phyloP scores from a whole-genome alignment of 1,140 invertebrate species.

The Tenebrio molitor region DNA sequence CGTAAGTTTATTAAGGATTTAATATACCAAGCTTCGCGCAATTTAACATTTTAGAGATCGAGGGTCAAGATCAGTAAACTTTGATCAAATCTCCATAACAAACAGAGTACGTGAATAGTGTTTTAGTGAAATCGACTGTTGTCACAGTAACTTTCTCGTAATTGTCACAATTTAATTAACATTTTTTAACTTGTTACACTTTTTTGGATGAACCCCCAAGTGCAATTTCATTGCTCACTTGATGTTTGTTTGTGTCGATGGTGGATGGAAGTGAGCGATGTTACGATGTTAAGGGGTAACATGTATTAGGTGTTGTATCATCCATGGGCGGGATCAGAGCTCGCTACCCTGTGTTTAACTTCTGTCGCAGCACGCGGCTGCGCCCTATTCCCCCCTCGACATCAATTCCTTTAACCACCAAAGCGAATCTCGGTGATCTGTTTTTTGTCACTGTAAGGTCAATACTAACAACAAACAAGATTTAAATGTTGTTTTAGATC shows the following conservation, averaged over 20 bases:
- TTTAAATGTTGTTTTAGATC: background rate
- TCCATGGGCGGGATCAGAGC: conserved; percentile 65
- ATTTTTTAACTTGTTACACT: background rate
- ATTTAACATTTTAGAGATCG: no score
- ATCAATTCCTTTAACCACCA: conserved; percentile 8
- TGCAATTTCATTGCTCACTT: conserved; percentile 1
- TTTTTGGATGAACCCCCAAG: background rate
- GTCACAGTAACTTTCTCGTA: no score
- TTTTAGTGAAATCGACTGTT: no score
- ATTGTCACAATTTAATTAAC: background rate
- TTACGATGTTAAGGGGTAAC: conserved; percentile 36
- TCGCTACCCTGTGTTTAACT: conserved; percentile 66
- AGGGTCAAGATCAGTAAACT: no score
- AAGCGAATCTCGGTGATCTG: background rate
- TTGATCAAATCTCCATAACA: no score
- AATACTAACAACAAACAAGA: no score
- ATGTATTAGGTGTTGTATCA: conserved; percentile 54
- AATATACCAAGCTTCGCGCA: no score
- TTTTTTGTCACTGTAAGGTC: no score
- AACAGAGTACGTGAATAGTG: no score
- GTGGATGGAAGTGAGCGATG: conserved; percentile 41
- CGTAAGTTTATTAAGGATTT: no score
- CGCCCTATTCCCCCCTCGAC: conserved; percentile 47
- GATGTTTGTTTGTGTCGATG: conserved; percentile 22
- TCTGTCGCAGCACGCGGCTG: conserved; percentile 61